These are phyloP conservation scores for Chirona hameri DNA, from an alignment of 2,888 invertebrate species.

Conservation along the genomic window DNA sequence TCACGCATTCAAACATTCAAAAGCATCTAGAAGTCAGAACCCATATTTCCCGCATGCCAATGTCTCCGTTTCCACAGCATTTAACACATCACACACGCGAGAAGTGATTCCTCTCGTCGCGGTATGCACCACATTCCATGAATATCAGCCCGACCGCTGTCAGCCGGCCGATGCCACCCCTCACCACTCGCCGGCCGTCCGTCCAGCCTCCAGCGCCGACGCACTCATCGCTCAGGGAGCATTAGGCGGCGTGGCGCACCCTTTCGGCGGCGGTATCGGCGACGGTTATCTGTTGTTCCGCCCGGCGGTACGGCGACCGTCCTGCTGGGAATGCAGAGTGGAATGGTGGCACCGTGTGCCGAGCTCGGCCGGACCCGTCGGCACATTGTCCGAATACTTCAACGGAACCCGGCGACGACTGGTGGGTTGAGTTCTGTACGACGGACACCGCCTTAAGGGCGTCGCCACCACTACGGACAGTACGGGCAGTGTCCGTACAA, in stretches of 20 bases:
- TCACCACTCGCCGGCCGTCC: background rate
- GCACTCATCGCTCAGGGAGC: background rate
- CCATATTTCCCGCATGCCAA: too few species aligned
- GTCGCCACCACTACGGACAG: background rate
- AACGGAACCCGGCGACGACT: background rate
- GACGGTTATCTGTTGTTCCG: background rate
- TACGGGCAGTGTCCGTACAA: too few species aligned
- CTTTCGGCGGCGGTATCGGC: background rate
- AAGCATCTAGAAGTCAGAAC: too few species aligned
- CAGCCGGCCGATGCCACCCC: background rate
- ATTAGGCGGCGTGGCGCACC: background rate
- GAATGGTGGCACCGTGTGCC: background rate
- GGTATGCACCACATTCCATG: too few species aligned
- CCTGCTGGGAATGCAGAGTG: background rate
- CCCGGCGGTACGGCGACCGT: background rate
- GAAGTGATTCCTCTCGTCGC: too few species aligned
- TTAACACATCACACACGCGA: too few species aligned
- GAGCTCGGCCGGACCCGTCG: background rate
- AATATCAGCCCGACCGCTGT: too few species aligned
- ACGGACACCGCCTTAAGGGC: background rate
- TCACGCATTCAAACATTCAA: too few species aligned
- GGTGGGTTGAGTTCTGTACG: background rate
- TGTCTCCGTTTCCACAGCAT: too few species aligned
- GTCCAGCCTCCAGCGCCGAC: background rate
- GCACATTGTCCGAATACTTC: background rate